phyloP scores from a whole-genome alignment of 2,797 vertebrate genomes.

The Caiman crocodilus region DNA sequence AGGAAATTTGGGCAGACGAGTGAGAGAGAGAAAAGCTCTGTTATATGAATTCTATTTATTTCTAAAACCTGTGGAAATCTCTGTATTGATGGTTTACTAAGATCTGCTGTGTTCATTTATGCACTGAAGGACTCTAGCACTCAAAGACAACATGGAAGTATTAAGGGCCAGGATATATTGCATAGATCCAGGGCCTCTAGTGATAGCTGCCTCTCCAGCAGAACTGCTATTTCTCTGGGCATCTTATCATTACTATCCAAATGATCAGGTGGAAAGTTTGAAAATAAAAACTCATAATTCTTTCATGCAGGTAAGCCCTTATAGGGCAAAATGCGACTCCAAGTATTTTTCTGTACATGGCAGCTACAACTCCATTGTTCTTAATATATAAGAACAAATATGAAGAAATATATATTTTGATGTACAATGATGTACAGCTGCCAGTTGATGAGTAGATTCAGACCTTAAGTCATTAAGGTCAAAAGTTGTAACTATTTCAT shows the following conservation, averaged over 20 bases:
- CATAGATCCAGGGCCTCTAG: neutral
- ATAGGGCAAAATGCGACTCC: neutral
- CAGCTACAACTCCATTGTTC: neutral
- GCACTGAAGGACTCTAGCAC: neutral
- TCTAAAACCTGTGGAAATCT: neutral
- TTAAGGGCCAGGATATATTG: accelerated
- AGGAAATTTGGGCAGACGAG: neutral
- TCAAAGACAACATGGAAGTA: neutral
- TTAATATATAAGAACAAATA: neutral
- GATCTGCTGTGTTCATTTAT: neutral
- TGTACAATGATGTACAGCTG: neutral
- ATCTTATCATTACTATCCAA: neutral
- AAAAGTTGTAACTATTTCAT: neutral
- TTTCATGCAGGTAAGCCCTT: neutral
- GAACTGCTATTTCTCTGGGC: neutral
- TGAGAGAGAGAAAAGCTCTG: neutral
- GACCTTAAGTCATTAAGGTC: neutral
- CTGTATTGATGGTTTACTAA: neutral
- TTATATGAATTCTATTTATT: neutral
- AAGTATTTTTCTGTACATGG: neutral
- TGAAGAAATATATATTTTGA: neutral
- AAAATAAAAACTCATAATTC: neutral
- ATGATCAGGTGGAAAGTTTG: neutral
- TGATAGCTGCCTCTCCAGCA: neutral
- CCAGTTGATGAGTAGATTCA: neutral